Evolutionary conservation across 2,888 invertebrate species (phyloP).

Genomic region (Tachina lurida): DNA sequence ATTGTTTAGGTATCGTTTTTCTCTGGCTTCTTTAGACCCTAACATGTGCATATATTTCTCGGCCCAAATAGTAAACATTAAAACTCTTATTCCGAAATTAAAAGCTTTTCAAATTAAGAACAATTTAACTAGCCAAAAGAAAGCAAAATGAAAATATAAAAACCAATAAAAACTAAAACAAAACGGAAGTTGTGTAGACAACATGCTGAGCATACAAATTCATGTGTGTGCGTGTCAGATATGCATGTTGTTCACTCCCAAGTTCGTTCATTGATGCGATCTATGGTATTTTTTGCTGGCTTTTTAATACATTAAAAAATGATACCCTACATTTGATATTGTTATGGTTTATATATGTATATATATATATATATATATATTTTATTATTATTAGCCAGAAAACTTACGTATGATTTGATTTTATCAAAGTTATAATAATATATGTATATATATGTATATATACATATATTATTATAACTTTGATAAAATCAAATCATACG

Average conservation of each 20-base stretch:
- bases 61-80: not conserved
- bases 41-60: not conserved
- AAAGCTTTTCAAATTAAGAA: conserved; percentile 25
- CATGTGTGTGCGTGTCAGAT: not conserved
- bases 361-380: no score
- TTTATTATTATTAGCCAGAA: no score
- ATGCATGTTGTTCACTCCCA: conserved; percentile 7
- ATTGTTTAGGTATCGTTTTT: no score
- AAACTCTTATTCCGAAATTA: conserved; percentile 4
- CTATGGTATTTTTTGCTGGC: not conserved
- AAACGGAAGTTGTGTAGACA: conserved; percentile 67
- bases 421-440: no score
- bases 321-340: no score
- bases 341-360: no score
- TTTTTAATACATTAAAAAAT: no score
- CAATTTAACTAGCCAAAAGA: conserved; percentile 22
- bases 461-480: no score
- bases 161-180: conserved; percentile 39
- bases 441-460: no score
- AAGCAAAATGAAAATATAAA: conserved; percentile 19
- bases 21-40: not conserved
- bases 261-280: conserved; percentile 9
- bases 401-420: no score
- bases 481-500: no score
- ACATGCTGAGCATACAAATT: conserved; percentile 62